These are phyloP conservation scores for Mastigias papua DNA, from an alignment of 30 jellyfish, hydroid and myxozoan genomes.

Conservation along the genomic window DNA sequence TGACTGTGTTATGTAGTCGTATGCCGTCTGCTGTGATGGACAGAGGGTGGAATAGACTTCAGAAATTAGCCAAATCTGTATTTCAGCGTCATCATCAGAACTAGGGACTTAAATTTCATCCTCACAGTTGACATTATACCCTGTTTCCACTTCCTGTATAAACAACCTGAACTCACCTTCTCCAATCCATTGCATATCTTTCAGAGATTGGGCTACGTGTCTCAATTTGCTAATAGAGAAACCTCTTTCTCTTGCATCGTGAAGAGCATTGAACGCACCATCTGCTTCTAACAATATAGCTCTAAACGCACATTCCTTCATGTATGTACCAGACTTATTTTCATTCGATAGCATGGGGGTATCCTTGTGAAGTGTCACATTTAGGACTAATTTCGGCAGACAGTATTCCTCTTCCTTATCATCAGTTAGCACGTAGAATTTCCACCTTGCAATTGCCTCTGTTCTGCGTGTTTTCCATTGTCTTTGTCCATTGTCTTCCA, in stretches of 20 bases:
- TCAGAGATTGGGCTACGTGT: conserved; percentile 21
- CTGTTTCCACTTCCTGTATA: conserved; percentile 19
- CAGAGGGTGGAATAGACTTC: not conserved
- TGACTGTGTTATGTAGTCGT: too few species aligned
- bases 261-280: too few species aligned
- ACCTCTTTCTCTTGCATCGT: too few species aligned
- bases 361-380: not conserved
- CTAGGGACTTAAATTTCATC: not conserved
- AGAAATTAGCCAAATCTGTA: not conserved
- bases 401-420: conserved; percentile 18
- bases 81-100: too few species aligned
- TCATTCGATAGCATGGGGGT: not conserved
- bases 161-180: not conserved
- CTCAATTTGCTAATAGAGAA: not conserved
- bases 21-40: not conserved
- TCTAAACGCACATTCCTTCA: conserved; percentile 18
- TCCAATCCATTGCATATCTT: too few species aligned
- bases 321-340: conserved; percentile 29
- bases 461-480: not conserved
- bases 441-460: conserved; percentile 24
- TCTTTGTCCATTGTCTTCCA: not conserved
- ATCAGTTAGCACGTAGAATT: conserved; percentile 1
- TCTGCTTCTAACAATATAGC: too few species aligned
- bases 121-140: not conserved
- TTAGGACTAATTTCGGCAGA: conserved; percentile 23